Percentiles rank a stretch among this genome's conserved stretches.
phyloP scores from a whole-genome alignment of 2,113 vertebrate genomes.

The Athene cunicularia region DNA sequence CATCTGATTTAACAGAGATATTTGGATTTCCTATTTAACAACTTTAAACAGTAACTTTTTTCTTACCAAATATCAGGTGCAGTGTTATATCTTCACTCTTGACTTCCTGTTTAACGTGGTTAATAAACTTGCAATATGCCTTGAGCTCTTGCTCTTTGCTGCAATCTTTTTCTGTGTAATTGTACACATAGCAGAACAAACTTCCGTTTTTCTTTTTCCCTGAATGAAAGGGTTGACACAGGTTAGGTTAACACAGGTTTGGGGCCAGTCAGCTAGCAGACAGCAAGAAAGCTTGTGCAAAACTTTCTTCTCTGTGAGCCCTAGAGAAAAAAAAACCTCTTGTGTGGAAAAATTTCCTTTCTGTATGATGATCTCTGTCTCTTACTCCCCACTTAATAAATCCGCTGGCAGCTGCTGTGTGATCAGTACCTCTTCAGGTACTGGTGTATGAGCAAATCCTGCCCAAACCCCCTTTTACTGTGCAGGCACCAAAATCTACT shows the following conservation, averaged over 20 bases:
- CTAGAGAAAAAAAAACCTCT: background rate
- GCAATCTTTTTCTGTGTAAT: background rate
- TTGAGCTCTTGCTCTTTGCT: fast-evolving
- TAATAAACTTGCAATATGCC: conserved; percentile 54
- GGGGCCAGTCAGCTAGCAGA: background rate
- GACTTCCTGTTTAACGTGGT: background rate
- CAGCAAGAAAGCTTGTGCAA: background rate
- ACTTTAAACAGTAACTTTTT: background rate
- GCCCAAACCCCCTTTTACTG: background rate
- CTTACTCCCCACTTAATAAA: background rate
- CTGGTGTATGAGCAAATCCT: background rate
- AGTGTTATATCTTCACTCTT: conserved; percentile 47
- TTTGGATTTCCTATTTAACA: background rate
- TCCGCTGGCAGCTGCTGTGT: background rate
- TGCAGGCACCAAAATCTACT: background rate
- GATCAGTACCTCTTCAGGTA: background rate
- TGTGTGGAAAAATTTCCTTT: background rate
- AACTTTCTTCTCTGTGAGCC: background rate
- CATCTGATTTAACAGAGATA: background rate
- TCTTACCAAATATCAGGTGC: conserved; percentile 59
- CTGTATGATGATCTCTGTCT: background rate
- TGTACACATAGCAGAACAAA: conserved; percentile 53
- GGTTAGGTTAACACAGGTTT: background rate
- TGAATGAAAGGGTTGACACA: background rate
- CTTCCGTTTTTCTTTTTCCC: background rate